A percentile compares a stretch with the other conserved stretches of the same genome.
These are phyloP conservation scores for Sthenelais limicola DNA, from an alignment of 2,888 invertebrate genomes.

Conservation along the genomic window DNA sequence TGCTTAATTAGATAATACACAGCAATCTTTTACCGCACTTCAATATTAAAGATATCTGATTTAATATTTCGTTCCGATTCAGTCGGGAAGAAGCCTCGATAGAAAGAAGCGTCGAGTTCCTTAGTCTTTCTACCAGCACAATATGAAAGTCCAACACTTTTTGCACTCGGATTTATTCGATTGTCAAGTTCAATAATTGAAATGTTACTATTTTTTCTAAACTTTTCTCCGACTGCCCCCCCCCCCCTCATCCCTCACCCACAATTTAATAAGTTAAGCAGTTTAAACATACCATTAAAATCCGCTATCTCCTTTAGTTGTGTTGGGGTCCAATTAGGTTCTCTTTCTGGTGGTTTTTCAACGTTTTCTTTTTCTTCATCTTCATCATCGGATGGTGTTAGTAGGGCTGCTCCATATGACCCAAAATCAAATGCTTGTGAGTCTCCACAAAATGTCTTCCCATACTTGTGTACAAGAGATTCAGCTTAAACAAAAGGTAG, in stretches of 20 bases:
- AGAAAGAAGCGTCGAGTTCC: too few species aligned
- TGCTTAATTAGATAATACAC: too few species aligned
- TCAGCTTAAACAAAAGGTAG: neutral
- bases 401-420: constrained; percentile 6
- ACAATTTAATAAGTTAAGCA: neutral
- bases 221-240: neutral
- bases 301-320: constrained; percentile 5
- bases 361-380: neutral
- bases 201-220: too few species aligned
- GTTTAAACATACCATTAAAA: neutral
- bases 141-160: too few species aligned
- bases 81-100: too few species aligned
- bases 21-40: too few species aligned
- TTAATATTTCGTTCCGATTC: too few species aligned
- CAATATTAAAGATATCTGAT: too few species aligned
- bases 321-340: neutral
- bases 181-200: too few species aligned
- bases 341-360: neutral
- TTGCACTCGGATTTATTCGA: too few species aligned
- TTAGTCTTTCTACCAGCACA: too few species aligned
- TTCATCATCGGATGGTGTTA: neutral
- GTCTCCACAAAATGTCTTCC: neutral
- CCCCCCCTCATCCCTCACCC: neutral
- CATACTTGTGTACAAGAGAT: neutral
- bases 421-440: neutral